Percentiles rank a stretch among this genome's conserved stretches.
phyloP scores from a whole-genome alignment of 92 coral and sea anemone species.

The Epizoanthus rinbou region DNA sequence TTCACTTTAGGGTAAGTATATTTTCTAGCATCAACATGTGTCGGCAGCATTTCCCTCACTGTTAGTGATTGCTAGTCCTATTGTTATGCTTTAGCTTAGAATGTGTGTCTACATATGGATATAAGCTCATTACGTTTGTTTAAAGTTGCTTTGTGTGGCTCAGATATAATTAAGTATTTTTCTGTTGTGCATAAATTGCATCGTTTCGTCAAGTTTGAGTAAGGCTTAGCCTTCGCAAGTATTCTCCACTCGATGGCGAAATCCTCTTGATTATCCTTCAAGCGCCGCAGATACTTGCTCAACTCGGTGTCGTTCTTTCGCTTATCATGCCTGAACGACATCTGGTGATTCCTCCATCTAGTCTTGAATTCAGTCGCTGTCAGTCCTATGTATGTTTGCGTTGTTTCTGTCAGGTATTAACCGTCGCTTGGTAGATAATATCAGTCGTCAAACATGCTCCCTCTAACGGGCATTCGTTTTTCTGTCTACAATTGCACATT shows the following conservation, averaged over 20 bases:
- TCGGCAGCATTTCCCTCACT: no score
- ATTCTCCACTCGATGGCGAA: constrained; percentile 36
- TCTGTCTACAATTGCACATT: background rate
- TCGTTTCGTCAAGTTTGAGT: constrained; percentile 29
- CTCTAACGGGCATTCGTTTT: no score
- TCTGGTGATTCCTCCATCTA: constrained; percentile 26
- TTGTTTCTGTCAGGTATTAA: constrained; percentile 1
- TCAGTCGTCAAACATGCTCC: no score
- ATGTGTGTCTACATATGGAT: no score
- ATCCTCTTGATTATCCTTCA: constrained; percentile 8
- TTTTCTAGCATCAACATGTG: no score
- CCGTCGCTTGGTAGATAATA: constrained; percentile 7
- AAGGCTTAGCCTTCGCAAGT: constrained; percentile 35
- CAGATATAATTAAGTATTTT: background rate
- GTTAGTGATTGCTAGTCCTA: no score
- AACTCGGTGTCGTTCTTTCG: constrained; percentile 25
- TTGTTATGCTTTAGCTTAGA: no score
- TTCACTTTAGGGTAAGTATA: no score
- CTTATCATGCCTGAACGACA: constrained; percentile 15
- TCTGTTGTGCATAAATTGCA: constrained; percentile 8
- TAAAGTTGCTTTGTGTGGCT: no score
- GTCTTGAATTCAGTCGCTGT: constrained; percentile 43
- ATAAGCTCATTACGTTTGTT: no score
- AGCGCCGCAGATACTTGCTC: constrained; percentile 34
- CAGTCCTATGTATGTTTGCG: background rate